Conservation (phyloP, 35 echinoderm and acorn worm genomes). For the Lytechinus pictus region DNA sequence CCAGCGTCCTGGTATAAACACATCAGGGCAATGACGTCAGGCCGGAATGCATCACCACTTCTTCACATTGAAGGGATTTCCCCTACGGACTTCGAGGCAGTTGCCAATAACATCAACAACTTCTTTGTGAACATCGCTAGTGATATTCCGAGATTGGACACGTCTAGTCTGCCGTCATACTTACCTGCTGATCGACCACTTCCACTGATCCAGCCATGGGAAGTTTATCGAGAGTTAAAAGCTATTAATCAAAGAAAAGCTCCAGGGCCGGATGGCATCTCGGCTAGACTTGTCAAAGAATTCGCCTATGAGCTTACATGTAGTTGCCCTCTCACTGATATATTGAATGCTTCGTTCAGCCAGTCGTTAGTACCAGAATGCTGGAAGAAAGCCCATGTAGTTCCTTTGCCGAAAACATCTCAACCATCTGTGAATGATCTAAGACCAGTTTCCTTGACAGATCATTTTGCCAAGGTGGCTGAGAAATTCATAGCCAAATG, state of each 20-base stretch:
- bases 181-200: neutral
- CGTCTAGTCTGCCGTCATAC: neutral
- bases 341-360: neutral
- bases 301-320: neutral
- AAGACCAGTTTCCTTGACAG: too few species aligned
- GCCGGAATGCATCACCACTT: too few species aligned
- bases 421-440: too few species aligned
- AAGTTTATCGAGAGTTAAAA: neutral
- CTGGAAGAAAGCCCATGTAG: too few species aligned
- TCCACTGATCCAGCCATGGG: neutral
- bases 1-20: too few species aligned
- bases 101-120: neutral
- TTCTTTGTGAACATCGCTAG: neutral
- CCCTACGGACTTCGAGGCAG: neutral
- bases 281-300: neutral
- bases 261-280: neutral
- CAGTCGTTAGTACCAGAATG: neutral
- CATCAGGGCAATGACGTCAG: too few species aligned
- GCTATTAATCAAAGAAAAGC: neutral
- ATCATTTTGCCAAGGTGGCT: too few species aligned
- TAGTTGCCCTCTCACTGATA: neutral
- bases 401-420: too few species aligned
- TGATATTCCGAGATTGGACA: neutral
- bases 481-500: too few species aligned
- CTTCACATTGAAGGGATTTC: too few species aligned